phyloP scores from a whole-genome alignment of 2,888 invertebrate genomes.

The Mantis religiosa region DNA sequence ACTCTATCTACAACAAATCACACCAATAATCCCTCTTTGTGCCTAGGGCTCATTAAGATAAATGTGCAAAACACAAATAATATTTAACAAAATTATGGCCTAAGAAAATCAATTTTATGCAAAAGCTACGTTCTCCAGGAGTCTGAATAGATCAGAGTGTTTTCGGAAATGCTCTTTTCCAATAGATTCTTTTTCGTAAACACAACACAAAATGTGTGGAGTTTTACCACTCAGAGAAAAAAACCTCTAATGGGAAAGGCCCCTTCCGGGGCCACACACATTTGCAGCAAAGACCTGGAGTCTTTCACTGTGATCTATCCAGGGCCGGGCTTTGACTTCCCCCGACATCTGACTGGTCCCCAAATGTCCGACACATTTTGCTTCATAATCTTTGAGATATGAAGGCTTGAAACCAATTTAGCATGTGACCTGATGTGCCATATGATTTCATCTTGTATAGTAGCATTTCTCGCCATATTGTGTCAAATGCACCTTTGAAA shows the following conservation, averaged over 20 bases:
- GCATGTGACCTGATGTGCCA: too few relatives aligned
- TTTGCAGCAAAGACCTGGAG: conserved; percentile 33
- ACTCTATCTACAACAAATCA: background rate
- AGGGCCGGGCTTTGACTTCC: conserved; percentile 26
- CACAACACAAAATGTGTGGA: conserved; percentile 75
- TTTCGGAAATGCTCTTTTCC: conserved; percentile 88
- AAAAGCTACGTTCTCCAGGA: conserved; percentile 11
- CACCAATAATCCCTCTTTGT: background rate
- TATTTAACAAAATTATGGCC: background rate
- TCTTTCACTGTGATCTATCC: conserved; percentile 24
- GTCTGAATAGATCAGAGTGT: conserved; percentile 63
- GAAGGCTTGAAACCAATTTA: too few relatives aligned
- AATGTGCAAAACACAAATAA: background rate
- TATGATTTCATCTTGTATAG: too few relatives aligned
- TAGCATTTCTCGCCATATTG: too few relatives aligned
- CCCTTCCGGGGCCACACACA: conserved; percentile 34
- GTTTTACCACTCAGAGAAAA: conserved; percentile 34
- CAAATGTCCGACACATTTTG: background rate
- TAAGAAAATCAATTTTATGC: background rate
- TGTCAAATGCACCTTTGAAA: too few relatives aligned
- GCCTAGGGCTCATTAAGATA: background rate
- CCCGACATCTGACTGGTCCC: background rate
- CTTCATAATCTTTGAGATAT: too few relatives aligned
- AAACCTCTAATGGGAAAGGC: conserved; percentile 33
- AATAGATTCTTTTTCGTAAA: conserved; percentile 73